Conservation (phyloP, 2,888 invertebrate species). For the Sphaerophoria taeniata region DNA sequence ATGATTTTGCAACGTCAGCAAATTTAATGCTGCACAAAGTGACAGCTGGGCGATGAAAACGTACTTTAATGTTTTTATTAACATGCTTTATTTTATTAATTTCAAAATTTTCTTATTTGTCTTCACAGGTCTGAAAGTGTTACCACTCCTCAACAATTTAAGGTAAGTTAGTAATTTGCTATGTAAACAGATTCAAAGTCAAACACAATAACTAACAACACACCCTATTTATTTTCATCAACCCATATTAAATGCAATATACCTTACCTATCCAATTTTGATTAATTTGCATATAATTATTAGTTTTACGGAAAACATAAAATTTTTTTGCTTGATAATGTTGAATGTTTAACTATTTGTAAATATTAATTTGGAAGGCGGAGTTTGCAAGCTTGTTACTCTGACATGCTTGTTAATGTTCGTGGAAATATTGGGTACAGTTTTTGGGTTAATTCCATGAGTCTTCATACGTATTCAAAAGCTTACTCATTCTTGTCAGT, state of each 20-base stretch:
- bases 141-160: constrained; percentile 92
- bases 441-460: too few species aligned
- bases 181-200: not conserved
- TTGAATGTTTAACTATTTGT: constrained; percentile 19
- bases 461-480: too few species aligned
- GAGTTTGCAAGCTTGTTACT: constrained; percentile 54
- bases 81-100: not conserved
- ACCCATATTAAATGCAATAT: not conserved
- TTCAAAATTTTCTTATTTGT: constrained; percentile 41
- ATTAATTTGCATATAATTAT: constrained; percentile 49
- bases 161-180: constrained; percentile 86
- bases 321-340: not conserved
- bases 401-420: not conserved
- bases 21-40: too few species aligned
- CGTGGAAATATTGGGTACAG: too few species aligned
- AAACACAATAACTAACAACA: not conserved
- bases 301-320: constrained; percentile 14
- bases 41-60: too few species aligned
- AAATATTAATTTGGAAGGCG: constrained; percentile 56
- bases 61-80: too few species aligned
- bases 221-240: constrained; percentile 36
- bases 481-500: too few species aligned
- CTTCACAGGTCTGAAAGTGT: constrained; percentile 91
- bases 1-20: too few species aligned
- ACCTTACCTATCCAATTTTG: constrained; percentile 23